Base-by-base conservation (phyloP, 2,113 vertebrate species). In the Rafetus swinhoei region DNA sequence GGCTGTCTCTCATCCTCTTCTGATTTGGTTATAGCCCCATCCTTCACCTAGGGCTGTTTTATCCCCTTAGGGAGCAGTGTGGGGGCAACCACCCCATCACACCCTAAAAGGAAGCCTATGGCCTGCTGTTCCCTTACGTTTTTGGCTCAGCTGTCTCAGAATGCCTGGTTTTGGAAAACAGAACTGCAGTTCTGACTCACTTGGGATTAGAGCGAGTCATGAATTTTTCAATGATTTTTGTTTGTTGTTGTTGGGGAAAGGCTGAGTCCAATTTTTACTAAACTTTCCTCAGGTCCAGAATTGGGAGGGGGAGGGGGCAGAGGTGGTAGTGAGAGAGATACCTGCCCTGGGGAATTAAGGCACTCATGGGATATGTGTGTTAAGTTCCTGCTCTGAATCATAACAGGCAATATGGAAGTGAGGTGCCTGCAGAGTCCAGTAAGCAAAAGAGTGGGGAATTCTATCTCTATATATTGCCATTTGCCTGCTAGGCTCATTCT, bases 151-250 rank as follows among this genome's bases (percentile, higher is more conserved):
- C 50, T 62, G 54, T 35, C 83, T 10, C 56, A 81, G 56, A 92
- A 86, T 81, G 32, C 29, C 91, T 69, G 54, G 12, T 15, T 90
- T 79, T 89, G 60, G 84, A 91, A 93, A 87, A 81, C 3, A 11
- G 45, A 80, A 6, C 24, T 69, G 32, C 15, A 32, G 15, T 18
- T 15, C 32, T 18, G 32, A 16, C 16, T 19, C 62, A 69, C 16
- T 69, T 29, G 29, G 6, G 32, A 69, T n/a, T 69, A n/a, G 62
- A n/a, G 32, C 29, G 32, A 16, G 62, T 69, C 15, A 32, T 69
- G 7, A 69, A 69, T 69, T 69, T n/a, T 69, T 69, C 32, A n/a
- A 9, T 69, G 32, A 69, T 65, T 69, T n/a, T 69, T 16, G 7
- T 69, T 69, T 45, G 45, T 45, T 45, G 45, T 45, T 45, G 45